phyloP scores from a whole-genome alignment of 2,113 vertebrate species.

The Scartelaos histophorus region DNA sequence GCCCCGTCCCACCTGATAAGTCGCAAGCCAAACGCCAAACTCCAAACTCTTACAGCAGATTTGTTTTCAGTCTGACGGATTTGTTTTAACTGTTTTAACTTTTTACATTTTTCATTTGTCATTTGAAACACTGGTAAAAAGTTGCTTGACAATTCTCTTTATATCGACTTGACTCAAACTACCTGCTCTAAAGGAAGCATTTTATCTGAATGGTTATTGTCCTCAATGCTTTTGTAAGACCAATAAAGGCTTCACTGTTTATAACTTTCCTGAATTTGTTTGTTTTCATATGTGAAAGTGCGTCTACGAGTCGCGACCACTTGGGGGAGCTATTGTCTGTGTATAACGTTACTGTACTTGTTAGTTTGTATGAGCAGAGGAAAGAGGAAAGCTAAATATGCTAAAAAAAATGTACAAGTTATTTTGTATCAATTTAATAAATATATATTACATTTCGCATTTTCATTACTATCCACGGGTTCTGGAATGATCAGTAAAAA shows the following conservation, averaged over 20 bases:
- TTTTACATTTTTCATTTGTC: neutral
- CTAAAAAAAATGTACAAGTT: neutral
- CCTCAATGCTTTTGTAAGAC: neutral
- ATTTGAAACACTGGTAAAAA: neutral
- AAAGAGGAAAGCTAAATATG: too few relatives aligned
- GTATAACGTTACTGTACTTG: too few relatives aligned
- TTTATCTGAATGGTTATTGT: neutral
- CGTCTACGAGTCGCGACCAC: neutral
- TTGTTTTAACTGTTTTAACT: too few relatives aligned
- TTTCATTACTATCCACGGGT: too few relatives aligned
- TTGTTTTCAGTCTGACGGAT: neutral
- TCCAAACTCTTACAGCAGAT: neutral
- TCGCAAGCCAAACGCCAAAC: neutral
- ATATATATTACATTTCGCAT: too few relatives aligned
- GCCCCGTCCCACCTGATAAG: neutral
- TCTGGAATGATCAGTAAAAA: too few relatives aligned
- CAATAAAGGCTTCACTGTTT: slow-evolving; percentile 6
- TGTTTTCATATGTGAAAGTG: neutral
- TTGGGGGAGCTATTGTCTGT: neutral
- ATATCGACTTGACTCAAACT: neutral
- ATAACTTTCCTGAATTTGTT: neutral
- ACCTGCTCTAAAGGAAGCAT: neutral
- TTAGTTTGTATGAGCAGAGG: too few relatives aligned
- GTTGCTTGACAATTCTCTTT: neutral
- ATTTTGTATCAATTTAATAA: too few relatives aligned